Percentiles rank a stretch among this genome's conserved stretches.
These are phyloP conservation scores for Phortica okadai DNA, from an alignment of 2,888 invertebrate species.

Conservation along the genomic window DNA sequence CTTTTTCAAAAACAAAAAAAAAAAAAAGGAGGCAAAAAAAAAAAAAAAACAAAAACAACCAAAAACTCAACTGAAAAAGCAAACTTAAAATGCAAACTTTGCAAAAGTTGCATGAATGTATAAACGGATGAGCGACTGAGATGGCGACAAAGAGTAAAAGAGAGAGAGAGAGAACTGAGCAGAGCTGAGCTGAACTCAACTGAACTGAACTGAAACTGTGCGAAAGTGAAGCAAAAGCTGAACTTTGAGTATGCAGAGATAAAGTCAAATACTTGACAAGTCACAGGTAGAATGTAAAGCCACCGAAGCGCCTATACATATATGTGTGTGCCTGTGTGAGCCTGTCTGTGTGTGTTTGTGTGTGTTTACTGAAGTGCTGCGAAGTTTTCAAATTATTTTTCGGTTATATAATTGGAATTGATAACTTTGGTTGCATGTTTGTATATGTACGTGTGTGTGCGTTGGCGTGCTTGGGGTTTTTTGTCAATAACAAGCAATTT, in stretches of 20 bases:
- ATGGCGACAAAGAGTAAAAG: background rate
- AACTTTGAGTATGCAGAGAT: slow-evolving; percentile 56
- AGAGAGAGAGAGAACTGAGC: background rate
- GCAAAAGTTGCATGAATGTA: background rate
- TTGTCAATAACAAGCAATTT: slow-evolving; percentile 71
- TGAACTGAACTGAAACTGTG: slow-evolving; percentile 39
- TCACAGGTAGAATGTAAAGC: slow-evolving; percentile 68
- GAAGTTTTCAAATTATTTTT: slow-evolving; percentile 69
- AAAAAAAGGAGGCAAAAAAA: too few species aligned
- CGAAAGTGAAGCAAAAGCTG: background rate
- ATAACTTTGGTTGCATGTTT: slow-evolving; percentile 58
- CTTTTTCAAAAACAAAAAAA: too few species aligned
- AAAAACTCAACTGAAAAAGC: background rate
- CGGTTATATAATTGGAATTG: slow-evolving; percentile 68
- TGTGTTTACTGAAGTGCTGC: slow-evolving; percentile 59
- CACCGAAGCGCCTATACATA: slow-evolving; percentile 55
- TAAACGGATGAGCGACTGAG: background rate
- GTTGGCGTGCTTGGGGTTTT: slow-evolving; percentile 43
- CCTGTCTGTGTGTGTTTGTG: slow-evolving; percentile 21
- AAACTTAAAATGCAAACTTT: slow-evolving; percentile 9
- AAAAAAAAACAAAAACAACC: too few species aligned
- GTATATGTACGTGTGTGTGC: too few species aligned
- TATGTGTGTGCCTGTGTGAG: slow-evolving; percentile 29
- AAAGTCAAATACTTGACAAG: slow-evolving; percentile 70
- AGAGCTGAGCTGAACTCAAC: background rate